Evolutionary conservation across 2,797 vertebrate species (phyloP).

Genomic region (Allobates femoralis): DNA sequence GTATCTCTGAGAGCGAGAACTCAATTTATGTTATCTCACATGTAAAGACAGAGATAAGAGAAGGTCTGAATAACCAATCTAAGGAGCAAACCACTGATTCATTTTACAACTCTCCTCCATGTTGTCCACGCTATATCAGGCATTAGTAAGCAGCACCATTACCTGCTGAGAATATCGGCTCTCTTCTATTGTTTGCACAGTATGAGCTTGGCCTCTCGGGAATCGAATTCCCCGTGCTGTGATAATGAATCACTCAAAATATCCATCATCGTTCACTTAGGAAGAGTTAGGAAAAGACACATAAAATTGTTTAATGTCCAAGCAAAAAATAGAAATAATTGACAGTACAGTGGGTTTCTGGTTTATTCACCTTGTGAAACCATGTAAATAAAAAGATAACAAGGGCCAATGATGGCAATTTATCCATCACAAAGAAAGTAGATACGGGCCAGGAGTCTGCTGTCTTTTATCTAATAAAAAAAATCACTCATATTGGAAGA

Average conservation of each 20-base stretch:
- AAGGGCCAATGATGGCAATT: constrained; percentile 39
- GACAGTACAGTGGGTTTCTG: background rate
- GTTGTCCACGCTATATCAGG: constrained; percentile 35
- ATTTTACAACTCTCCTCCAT: background rate
- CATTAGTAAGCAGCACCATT: constrained; percentile 39
- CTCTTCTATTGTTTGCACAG: constrained; percentile 20
- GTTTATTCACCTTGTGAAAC: constrained; percentile 20
- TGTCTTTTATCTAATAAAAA: constrained; percentile 7
- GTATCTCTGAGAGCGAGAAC: constrained; percentile 15
- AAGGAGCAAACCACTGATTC: constrained; percentile 14
- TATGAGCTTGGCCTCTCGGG: constrained; percentile 34
- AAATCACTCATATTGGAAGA: constrained; percentile 32
- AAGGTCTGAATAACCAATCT: background rate
- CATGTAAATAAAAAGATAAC: constrained; percentile 43
- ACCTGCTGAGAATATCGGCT: constrained; percentile 36
- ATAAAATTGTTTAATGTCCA: constrained; percentile 23
- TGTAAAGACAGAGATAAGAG: constrained; percentile 30
- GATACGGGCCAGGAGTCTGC: background rate
- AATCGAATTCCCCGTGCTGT: background rate
- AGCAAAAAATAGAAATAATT: constrained; percentile 18
- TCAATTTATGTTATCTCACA: constrained; percentile 33
- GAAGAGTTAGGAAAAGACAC: constrained; percentile 23
- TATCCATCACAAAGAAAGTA: constrained; percentile 25
- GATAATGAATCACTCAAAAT: constrained; percentile 38
- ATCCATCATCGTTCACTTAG: constrained; percentile 28